phyloP scores from a whole-genome alignment of 2,797 vertebrate species.

The Euthynnus affinis region DNA sequence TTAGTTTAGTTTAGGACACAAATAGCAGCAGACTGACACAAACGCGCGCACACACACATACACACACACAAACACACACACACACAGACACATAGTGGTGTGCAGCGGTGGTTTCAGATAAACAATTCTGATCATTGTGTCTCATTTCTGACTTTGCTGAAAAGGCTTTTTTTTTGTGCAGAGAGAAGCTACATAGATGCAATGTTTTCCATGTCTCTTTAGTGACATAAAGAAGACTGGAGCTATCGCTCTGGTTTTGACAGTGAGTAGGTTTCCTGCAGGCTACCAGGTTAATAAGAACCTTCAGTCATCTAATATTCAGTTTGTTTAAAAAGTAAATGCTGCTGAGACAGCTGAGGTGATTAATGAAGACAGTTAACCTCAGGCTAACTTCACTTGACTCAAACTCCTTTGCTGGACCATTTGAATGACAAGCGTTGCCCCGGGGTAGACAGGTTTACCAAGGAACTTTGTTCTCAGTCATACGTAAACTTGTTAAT shows the following conservation, averaged over 20 bases:
- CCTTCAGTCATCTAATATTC: not conserved
- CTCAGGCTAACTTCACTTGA: not conserved
- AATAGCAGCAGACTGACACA: not conserved
- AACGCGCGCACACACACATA: too few species aligned
- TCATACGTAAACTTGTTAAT: too few species aligned
- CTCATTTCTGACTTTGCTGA: too few species aligned
- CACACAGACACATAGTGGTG: too few species aligned
- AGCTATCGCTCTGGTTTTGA: not conserved
- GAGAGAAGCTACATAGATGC: too few species aligned
- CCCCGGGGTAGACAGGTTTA: not conserved
- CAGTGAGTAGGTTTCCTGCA: not conserved
- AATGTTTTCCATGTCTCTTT: too few species aligned
- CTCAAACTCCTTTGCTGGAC: not conserved
- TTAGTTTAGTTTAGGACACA: not conserved
- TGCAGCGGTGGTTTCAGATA: too few species aligned
- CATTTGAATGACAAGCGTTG: slow-evolving; percentile 1
- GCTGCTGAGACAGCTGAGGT: not conserved
- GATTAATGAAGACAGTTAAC: not conserved
- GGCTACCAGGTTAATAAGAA: not conserved
- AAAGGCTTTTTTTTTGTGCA: too few species aligned
- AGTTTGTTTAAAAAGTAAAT: not conserved
- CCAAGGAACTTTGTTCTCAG: not conserved
- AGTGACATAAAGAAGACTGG: too few species aligned
- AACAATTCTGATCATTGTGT: too few species aligned
- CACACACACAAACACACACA: too few species aligned